Conservation (phyloP, 2,113 vertebrate species). For the Silurus meridionalis region DNA sequence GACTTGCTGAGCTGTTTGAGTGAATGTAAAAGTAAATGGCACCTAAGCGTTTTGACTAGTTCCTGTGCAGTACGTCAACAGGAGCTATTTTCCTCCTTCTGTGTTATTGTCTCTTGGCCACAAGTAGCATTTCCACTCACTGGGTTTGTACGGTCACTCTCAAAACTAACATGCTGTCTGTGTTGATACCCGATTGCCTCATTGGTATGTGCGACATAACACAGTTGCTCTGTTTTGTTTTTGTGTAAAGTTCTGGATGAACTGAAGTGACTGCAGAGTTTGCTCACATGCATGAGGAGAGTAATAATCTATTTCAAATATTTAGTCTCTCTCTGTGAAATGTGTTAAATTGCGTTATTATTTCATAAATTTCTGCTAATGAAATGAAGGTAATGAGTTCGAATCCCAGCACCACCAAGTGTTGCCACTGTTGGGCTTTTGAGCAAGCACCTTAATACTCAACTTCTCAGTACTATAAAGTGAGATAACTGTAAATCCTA, state of each 20-base stretch:
- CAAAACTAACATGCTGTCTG: conserved; percentile 13
- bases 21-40: conserved; percentile 34
- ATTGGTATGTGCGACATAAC: conserved; percentile 30
- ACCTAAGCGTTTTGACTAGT: neutral
- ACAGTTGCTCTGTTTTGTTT: conserved; percentile 14
- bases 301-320: neutral
- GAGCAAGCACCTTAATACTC: too few species aligned
- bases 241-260: conserved; percentile 6
- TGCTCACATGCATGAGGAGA: neutral
- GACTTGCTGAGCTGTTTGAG: conserved; percentile 24
- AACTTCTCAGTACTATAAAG: too few species aligned
- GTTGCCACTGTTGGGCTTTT: too few species aligned
- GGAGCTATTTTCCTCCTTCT: conserved; percentile 2
- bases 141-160: neutral
- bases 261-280: neutral
- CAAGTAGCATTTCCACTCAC: neutral
- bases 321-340: neutral
- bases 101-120: conserved; percentile 1
- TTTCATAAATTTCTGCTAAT: neutral
- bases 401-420: too few species aligned
- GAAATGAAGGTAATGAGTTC: too few species aligned
- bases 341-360: neutral
- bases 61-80: conserved; percentile 13
- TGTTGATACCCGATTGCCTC: conserved; percentile 33
- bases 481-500: neutral